Percentiles rank a stretch among this genome's conserved stretches.
Evolutionary conservation across 2,113 vertebrate species (phyloP).

Genomic region (Pelobates fuscus): DNA sequence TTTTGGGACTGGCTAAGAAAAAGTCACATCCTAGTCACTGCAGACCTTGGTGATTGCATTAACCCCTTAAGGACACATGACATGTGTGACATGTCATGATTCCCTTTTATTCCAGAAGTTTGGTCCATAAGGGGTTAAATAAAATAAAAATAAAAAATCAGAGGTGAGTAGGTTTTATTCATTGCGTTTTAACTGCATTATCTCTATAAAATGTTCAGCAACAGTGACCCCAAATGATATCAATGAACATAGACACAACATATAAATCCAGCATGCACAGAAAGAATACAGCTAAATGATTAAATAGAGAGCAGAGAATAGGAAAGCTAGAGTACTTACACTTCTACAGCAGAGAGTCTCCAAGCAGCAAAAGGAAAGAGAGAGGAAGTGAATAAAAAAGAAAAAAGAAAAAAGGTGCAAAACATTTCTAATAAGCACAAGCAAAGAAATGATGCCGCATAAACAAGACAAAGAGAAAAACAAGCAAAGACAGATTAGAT

Average conservation of each 20-base stretch:
- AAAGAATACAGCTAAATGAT: slow-evolving; percentile 57
- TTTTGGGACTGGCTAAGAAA: too few species aligned
- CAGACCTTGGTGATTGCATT: too few species aligned
- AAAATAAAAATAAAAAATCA: too few species aligned
- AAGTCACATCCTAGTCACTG: too few species aligned
- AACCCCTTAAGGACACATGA: too few species aligned
- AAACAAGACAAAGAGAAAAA: slow-evolving; percentile 59
- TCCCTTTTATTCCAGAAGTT: too few species aligned
- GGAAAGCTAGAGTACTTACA: slow-evolving; percentile 82
- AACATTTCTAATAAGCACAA: slow-evolving; percentile 60
- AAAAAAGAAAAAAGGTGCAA: slow-evolving; percentile 74
- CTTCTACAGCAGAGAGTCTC: slow-evolving; percentile 98
- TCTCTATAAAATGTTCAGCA: too few species aligned
- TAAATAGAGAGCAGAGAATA: slow-evolving; percentile 53
- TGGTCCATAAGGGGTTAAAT: too few species aligned
- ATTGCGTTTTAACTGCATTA: too few species aligned
- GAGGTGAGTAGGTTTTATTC: too few species aligned
- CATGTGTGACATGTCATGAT: too few species aligned
- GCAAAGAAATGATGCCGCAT: slow-evolving; percentile 55
- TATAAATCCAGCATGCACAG: slow-evolving; percentile 56
- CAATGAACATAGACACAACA: slow-evolving; percentile 56
- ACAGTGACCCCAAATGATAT: slow-evolving; percentile 39
- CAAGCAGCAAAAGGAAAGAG: slow-evolving; percentile 85
- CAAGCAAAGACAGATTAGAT: slow-evolving; percentile 55
- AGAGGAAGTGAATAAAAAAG: slow-evolving; percentile 74